Evolutionary conservation across 2,797 vertebrate species (phyloP), one percentile per base, ranked within the genome.

Genomic region (Etheostoma perlongum): DNA sequence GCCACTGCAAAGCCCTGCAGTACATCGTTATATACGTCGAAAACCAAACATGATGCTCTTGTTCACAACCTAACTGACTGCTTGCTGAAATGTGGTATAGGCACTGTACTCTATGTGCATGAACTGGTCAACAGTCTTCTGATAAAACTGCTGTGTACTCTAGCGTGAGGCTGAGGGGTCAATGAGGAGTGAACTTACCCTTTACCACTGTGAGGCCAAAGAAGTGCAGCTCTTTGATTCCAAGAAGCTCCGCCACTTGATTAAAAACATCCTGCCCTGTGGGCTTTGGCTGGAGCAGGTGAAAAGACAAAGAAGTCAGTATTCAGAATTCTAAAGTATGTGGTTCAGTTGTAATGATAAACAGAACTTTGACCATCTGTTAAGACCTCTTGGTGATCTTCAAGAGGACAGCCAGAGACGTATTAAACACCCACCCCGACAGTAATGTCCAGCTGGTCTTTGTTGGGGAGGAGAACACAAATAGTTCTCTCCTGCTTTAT

Each of bases 121-220:
- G 11, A 11, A 40, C 27, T 16, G 13, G 42, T 48, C 47, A 36
- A 66, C 33, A 67, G 23, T 55, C 18, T 47, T 60, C 21, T 48
- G 27, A 49, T 2, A 14, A 25, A 5, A 10, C 36, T 66, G 62
- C 27, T 2, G 15, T 44, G 30, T 52, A 12, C n/a, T 68, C 13
- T 8, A 51, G 46, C 55, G 66, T 48, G 49, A 78, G 52, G 66
- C 15, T 40, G 36, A 65, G 19, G 33, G 23, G 40, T 23, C 9
- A 47, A 0, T 5, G 33, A 54, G 19, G 36, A 71, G 48, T 23
- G 59, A 66, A 82, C 96, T 96, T 93, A 98, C 97, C 95, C 88
- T 93, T 96, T 77, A 99, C 92, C 82, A 98, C 91, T 21, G 97
- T 97, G 83, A 99, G 95, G 80, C 97, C 97, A 66, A 99, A 98